phyloP scores from a whole-genome alignment of 2,113 vertebrate species.

The Antigone vipio region DNA sequence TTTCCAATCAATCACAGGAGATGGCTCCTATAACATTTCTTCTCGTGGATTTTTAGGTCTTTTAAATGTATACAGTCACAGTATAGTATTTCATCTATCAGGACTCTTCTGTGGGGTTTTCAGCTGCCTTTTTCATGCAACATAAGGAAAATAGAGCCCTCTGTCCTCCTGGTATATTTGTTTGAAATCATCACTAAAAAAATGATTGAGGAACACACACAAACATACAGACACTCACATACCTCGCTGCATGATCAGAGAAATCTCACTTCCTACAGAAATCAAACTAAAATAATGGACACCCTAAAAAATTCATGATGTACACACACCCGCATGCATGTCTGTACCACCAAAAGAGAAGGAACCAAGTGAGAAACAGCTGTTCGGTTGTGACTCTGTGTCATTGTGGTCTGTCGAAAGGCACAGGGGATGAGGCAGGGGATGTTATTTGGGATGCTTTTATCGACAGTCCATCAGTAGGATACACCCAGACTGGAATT shows the following conservation, averaged over 20 bases:
- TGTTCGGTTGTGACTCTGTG: background rate
- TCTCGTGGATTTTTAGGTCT: background rate
- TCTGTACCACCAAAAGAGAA: background rate
- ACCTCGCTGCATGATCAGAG: background rate
- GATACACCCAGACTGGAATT: background rate
- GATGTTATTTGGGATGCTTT: background rate
- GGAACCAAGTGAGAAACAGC: background rate
- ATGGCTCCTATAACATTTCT: background rate
- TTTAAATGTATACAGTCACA: background rate
- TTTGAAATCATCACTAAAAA: background rate
- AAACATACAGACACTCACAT: background rate
- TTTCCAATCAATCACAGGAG: background rate
- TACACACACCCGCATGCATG: background rate
- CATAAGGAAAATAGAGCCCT: background rate
- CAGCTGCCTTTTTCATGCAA: background rate
- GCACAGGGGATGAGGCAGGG: fast-evolving
- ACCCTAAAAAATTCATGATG: background rate
- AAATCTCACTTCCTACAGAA: background rate
- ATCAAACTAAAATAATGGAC: background rate
- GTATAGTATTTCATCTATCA: background rate
- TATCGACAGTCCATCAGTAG: background rate
- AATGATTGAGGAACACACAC: background rate
- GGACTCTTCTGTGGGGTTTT: background rate
- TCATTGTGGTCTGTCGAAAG: background rate
- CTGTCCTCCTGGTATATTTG: background rate